Percentiles rank a stretch among this genome's conserved stretches.
Conservation (phyloP, 2,113 vertebrate species). For the Rhagologus leucostigma region DNA sequence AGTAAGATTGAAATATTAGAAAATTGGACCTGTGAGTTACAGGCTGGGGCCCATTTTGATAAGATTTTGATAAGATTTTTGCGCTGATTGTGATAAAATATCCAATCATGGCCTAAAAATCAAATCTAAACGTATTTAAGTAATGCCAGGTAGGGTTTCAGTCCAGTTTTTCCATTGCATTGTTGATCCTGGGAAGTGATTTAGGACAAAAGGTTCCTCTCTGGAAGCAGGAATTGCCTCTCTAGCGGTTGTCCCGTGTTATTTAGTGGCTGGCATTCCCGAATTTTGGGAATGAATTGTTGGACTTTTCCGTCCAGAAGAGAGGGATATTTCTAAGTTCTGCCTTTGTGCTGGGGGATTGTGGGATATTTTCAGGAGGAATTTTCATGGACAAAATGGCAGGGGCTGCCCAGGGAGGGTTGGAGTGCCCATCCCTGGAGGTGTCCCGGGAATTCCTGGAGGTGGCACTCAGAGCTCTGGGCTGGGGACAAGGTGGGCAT, state of each 20-base stretch:
- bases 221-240: background rate
- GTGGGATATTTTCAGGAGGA: background rate
- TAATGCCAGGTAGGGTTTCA: background rate
- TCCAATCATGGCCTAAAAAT: background rate
- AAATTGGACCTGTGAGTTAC: background rate
- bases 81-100: background rate
- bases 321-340: background rate
- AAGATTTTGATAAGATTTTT: background rate
- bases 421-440: background rate
- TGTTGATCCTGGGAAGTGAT: background rate
- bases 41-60: background rate
- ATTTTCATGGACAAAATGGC: background rate
- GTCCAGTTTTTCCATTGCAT: accelerated
- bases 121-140: accelerated
- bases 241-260: accelerated
- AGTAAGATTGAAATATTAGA: background rate
- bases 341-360: background rate
- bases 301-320: background rate
- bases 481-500: background rate
- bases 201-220: background rate
- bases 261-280: background rate
- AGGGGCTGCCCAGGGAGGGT: background rate
- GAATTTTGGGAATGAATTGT: background rate
- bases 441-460: background rate
- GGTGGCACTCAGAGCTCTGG: background rate